Conservation (phyloP, 2,797 vertebrate genomes). For the Notamacropus eugenii region DNA sequence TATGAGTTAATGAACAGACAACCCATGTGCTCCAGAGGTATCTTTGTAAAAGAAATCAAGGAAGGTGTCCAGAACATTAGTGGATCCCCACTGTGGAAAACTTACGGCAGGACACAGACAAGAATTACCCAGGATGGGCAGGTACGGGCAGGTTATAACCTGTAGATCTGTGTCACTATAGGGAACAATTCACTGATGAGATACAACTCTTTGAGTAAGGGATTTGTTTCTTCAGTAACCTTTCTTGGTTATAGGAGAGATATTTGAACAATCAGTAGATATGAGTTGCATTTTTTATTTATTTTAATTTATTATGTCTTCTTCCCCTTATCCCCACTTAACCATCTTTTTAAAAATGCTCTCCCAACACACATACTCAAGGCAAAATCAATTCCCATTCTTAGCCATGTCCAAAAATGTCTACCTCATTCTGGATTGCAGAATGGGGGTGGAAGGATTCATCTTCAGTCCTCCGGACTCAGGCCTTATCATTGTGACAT, state of each 20-base stretch:
- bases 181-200: neutral
- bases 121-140: neutral
- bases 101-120: neutral
- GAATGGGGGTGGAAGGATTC: neutral
- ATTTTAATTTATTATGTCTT: neutral
- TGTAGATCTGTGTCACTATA: neutral
- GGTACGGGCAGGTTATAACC: neutral
- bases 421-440: neutral
- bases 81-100: neutral
- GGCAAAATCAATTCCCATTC: neutral
- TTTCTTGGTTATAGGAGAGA: neutral
- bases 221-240: neutral
- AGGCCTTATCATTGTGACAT: neutral
- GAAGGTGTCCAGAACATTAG: neutral
- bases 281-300: neutral
- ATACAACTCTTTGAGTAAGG: neutral
- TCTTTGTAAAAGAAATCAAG: neutral
- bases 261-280: neutral
- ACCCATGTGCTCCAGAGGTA: neutral
- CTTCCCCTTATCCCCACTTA: neutral
- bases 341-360: neutral
- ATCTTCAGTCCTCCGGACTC: neutral
- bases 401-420: neutral
- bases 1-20: neutral
- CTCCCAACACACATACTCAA: neutral